Base-by-base conservation (phyloP, 2,888 invertebrate species). In the Zele albiditarsus region DNA sequence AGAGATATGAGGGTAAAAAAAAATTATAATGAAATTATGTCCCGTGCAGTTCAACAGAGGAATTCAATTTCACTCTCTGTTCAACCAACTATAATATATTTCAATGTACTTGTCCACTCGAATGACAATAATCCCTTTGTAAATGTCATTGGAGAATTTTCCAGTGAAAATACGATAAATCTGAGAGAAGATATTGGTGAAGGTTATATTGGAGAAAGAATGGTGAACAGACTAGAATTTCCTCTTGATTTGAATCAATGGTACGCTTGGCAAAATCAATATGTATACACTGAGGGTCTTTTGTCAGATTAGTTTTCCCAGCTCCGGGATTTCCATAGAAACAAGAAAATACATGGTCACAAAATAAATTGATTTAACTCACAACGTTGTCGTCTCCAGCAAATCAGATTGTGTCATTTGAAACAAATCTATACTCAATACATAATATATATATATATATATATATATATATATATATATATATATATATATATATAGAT, bases 161-260 rank as follows among this genome's bases (percentile, higher is more conserved):
- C 23, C 63, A 16, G 20, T n/a, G 5, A n/a, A 46, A n/a, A 16
- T n/a, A 53, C n/a, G n/a, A 53, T 8, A 53, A n/a, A 20, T 0
- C n/a, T 20, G 10, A 53, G n/a, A 4, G 20, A 53, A 10, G 10
- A 4, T 6, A 20, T 23, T 3, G 6, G 23, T 20, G 53, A 20
- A 20, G 20, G n/a, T 20, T 53, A 53, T 53, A 16, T 10, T 5
- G 10, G 1, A 27, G 5, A n/a, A 25, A 38, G 16, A 31, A n/a
- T 5, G 10, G 20, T 10, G 38, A 33, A 20, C n/a, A 38, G 33
- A 27, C 31, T 31, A 14, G 20, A 20, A 28, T 33, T 63, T 63
- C 38, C 63, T 6, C 16, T 63, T 33, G 20, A 63, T 63, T 63
- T 63, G n/a, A 28, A 33, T 33, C n/a, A 38, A 63, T 63, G 62